phyloP scores from a whole-genome alignment of 2,797 vertebrate species.

The Columba guinea region DNA sequence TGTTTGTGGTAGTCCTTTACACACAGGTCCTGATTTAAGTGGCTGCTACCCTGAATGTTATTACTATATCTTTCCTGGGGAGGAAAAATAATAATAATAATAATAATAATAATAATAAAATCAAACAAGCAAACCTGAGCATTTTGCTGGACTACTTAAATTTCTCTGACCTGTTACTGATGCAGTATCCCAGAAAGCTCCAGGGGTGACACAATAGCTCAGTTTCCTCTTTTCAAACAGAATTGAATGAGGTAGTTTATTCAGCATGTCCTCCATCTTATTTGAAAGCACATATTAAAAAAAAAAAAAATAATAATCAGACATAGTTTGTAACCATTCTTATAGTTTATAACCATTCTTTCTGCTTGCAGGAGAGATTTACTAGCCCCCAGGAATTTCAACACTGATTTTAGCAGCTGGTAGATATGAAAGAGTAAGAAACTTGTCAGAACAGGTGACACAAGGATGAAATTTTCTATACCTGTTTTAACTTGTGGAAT shows the following conservation, averaged over 20 bases:
- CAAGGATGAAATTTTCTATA: neutral
- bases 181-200: neutral
- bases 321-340: neutral
- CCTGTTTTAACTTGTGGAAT: conserved; percentile 32
- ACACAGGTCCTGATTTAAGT: neutral
- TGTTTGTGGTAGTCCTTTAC: neutral
- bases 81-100: neutral
- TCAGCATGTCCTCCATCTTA: neutral
- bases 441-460: conserved; percentile 19
- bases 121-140: neutral
- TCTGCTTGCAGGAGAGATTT: neutral
- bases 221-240: neutral
- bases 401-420: neutral
- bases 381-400: neutral
- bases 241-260: neutral
- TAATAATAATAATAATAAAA: neutral
- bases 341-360: neutral
- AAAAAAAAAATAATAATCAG: neutral
- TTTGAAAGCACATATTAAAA: neutral
- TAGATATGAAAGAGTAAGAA: neutral
- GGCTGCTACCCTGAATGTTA: neutral
- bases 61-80: neutral
- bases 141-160: neutral
- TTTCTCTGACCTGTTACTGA: neutral
- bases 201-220: neutral